These are phyloP conservation scores for Eidolon dupreanum DNA, from an alignment of 2,797 vertebrate genomes.

Conservation along the genomic window DNA sequence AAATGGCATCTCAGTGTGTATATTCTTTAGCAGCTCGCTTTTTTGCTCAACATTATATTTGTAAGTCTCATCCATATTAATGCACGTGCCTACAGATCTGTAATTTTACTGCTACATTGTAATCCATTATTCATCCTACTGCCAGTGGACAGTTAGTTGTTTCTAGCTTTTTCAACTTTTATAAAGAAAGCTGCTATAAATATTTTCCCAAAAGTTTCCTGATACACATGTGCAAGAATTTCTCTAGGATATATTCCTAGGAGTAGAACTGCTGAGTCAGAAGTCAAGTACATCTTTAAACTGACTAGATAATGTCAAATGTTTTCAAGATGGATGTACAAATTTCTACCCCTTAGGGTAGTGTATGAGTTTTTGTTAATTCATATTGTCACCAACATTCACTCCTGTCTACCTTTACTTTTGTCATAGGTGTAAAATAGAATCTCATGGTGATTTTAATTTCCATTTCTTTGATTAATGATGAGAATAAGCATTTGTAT, in stretches of 20 bases:
- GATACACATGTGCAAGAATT: neutral
- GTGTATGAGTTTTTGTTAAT: neutral
- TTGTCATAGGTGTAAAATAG: neutral
- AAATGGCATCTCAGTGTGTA: neutral
- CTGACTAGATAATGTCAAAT: neutral
- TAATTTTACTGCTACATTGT: neutral
- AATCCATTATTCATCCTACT: neutral
- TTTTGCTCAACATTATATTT: neutral
- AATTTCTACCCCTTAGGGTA: neutral
- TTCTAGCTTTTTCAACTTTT: neutral
- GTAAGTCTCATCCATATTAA: neutral
- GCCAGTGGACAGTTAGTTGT: neutral
- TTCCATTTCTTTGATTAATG: neutral
- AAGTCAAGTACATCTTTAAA: neutral
- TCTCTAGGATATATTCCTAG: neutral
- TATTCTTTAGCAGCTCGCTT: neutral
- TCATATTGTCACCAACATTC: neutral
- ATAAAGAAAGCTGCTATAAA: neutral
- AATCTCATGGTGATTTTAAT: neutral
- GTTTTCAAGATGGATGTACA: neutral
- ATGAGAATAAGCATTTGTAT: neutral
- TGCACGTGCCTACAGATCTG: neutral
- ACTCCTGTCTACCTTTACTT: neutral
- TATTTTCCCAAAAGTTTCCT: neutral
- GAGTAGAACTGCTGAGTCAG: neutral